Conservation (phyloP, 2,797 vertebrate genomes). For the Cryptoprocta ferox region DNA sequence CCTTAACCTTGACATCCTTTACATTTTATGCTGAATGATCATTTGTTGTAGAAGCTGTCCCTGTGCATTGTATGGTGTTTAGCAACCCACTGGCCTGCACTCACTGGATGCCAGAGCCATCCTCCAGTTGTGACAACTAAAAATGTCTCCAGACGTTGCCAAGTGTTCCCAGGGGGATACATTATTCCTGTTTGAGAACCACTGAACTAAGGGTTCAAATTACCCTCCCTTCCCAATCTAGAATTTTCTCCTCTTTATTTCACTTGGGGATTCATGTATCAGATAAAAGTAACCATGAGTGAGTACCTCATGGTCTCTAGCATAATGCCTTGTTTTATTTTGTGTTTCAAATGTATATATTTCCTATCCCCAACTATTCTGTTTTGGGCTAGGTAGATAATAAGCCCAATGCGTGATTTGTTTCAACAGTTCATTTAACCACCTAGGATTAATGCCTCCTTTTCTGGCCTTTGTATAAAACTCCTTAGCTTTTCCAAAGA, state of each 20-base stretch:
- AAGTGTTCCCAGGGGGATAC: neutral
- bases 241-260: slow-evolving; percentile 31
- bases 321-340: neutral
- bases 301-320: neutral
- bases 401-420: neutral
- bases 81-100: neutral
- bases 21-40: neutral
- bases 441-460: neutral
- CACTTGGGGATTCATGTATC: neutral
- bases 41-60: neutral
- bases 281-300: slow-evolving; percentile 15
- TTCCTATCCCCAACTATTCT: slow-evolving; percentile 24
- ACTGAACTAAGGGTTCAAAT: neutral
- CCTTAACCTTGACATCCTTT: neutral
- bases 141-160: neutral
- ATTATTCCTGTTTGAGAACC: neutral
- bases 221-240: neutral
- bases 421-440: slow-evolving; percentile 33
- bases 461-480: slow-evolving; percentile 17
- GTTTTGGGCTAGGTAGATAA: neutral
- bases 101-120: neutral
- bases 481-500: neutral
- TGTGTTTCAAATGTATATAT: neutral
- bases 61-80: neutral
- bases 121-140: neutral